A percentile compares a stretch with the other conserved stretches of the same genome.
Conservation (phyloP, 1,140 invertebrate species). For the Trachymyrmex cornetzi region DNA sequence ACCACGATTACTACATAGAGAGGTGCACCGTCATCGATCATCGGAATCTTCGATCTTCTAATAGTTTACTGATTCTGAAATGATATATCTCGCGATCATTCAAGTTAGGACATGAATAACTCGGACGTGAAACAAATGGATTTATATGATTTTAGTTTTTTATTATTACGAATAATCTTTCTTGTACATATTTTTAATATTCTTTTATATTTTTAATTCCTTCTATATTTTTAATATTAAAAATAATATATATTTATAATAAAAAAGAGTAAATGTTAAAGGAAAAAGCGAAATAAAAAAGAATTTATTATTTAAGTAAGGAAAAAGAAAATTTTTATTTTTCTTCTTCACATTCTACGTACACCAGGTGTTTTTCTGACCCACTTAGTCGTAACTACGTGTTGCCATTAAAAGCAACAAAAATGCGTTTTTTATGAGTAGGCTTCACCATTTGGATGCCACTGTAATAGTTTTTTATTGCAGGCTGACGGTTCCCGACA, state of each 20-base stretch:
- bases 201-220: neutral
- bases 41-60: slow-evolving; percentile 28
- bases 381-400: neutral
- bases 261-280: neutral
- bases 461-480: slow-evolving; percentile 69
- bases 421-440: slow-evolving; percentile 40
- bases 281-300: neutral
- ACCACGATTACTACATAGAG: neutral
- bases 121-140: slow-evolving; percentile 9
- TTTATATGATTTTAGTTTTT: neutral
- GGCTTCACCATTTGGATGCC: slow-evolving; percentile 51
- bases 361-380: neutral
- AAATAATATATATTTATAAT: neutral
- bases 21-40: slow-evolving; percentile 66
- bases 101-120: neutral
- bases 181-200: neutral
- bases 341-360: neutral
- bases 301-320: slow-evolving; percentile 1
- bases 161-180: neutral
- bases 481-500: slow-evolving; percentile 30
- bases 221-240: neutral
- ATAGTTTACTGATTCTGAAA: slow-evolving; percentile 28
- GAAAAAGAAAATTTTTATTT: neutral
- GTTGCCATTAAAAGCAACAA: neutral
- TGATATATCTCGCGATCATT: slow-evolving; percentile 1